Evolutionary conservation across 2,888 invertebrate species (phyloP), one percentile per base, ranked within the genome.

Genomic region (Leistus spinibarbis): DNA sequence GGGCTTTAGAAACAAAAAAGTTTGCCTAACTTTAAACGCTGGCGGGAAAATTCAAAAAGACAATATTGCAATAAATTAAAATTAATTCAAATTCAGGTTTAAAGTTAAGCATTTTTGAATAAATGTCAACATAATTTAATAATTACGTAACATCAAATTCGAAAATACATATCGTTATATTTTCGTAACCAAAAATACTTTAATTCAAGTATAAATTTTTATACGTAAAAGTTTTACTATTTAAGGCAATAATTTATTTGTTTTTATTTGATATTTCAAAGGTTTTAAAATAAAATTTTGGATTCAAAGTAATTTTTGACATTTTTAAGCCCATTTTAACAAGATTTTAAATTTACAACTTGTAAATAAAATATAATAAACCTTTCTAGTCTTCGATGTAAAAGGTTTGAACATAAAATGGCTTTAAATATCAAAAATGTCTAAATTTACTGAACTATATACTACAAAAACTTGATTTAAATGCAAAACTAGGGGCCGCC

Each of bases 341-440:
- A 13, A 40, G 5, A 40, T 40, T 40, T 40, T 3, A 24, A 7
- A 24, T 24, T 24, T 0, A 40, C 7, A 40, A 1, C 10, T 1
- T 40, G 40, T 40, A 40, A 2, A 1, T 7, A 27, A 27, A 27
- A 27, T 7, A 27, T 7, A 2, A 40, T 40, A 40, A 40, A 10
- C 5, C 63, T 17, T 63, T 20, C 63, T 63, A 63, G 63, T 63
- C 63, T 63, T 20, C 22, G 19, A 63, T 63, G 63, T 20, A 16
- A 10, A 63, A 63, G 57, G 57, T 16, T 7, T 63, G 3, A 63
- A 20, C 22, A 63, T 20, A 63, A 4, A 0, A 63, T n/a, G 2
- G 22, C 4, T 22, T 63, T 1, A 40, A 40, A 40, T 40, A 13
- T 40, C 40, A 40, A 40, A 3, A 5, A 13, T 40, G 7, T 40